Percentiles rank a stretch among this genome's conserved stretches.
Evolutionary conservation across 92 coral and sea anemone genomes (phyloP).

Genomic region (Ricordea florida): DNA sequence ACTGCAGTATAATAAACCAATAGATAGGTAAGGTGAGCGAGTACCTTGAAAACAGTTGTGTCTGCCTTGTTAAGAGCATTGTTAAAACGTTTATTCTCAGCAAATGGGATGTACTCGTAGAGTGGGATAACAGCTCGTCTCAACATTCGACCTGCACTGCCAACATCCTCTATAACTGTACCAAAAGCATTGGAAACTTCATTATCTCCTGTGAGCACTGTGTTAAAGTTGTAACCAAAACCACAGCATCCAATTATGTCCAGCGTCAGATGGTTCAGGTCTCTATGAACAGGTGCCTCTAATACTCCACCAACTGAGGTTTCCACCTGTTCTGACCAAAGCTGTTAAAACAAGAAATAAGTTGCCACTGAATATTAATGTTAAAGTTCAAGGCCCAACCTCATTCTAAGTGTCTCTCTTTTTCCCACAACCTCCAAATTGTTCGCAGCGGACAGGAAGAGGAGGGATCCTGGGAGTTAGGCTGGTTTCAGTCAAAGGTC

Average conservation of each 20-base stretch:
- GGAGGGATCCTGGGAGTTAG: too few species aligned
- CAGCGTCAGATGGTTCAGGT: constrained; percentile 64
- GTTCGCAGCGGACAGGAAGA: too few species aligned
- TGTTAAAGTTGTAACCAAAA: constrained; percentile 70
- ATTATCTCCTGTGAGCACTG: constrained; percentile 56
- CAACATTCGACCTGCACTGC: constrained; percentile 39
- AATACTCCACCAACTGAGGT: background rate
- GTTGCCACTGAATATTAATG: background rate
- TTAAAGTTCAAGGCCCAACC: too few species aligned
- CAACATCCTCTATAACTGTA: constrained; percentile 18
- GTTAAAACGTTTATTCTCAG: constrained; percentile 43
- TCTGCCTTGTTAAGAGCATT: constrained; percentile 42
- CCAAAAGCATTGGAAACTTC: constrained; percentile 55
- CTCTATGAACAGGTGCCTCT: constrained; percentile 33
- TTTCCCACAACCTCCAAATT: too few species aligned
- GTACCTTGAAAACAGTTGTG: constrained; percentile 68
- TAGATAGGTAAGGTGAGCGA: too few species aligned
- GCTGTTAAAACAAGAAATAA: background rate
- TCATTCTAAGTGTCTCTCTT: too few species aligned
- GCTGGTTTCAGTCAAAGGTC: too few species aligned
- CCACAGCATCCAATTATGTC: constrained; percentile 77
- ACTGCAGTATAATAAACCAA: too few species aligned
- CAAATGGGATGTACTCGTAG: constrained; percentile 53
- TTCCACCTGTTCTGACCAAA: constrained; percentile 7
- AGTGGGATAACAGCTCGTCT: constrained; percentile 51